phyloP scores from a whole-genome alignment of 2,888 invertebrate genomes.

The Lordiphosa andalusiaca region DNA sequence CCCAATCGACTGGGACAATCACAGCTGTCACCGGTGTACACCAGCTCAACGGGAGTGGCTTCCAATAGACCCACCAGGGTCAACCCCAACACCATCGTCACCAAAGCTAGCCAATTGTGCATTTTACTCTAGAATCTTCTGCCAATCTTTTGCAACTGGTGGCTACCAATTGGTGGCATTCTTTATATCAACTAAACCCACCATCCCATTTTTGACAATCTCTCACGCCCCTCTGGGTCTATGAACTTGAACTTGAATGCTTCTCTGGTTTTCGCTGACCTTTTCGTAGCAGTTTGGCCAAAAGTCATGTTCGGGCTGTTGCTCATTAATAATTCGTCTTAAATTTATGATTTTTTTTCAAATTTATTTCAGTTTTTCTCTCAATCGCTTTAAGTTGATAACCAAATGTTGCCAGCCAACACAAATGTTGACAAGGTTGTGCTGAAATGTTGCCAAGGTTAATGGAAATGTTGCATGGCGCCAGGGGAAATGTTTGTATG shows the following conservation, averaged over 20 bases:
- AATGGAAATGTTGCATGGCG: too few species aligned
- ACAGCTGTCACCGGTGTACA: constrained; percentile 74
- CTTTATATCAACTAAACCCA: constrained; percentile 56
- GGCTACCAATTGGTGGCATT: constrained; percentile 33
- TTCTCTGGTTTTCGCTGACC: constrained; percentile 46
- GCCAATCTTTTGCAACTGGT: constrained; percentile 28
- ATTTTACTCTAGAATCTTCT: constrained; percentile 14
- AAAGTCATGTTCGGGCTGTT: constrained; percentile 64
- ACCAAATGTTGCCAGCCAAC: too few species aligned
- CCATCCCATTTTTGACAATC: constrained; percentile 23
- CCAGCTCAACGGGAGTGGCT: constrained; percentile 60
- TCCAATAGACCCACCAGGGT: not conserved
- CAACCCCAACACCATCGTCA: constrained; percentile 4
- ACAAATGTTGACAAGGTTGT: too few species aligned
- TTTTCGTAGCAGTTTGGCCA: constrained; percentile 59
- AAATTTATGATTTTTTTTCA: constrained; percentile 2
- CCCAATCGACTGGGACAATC: constrained; percentile 68
- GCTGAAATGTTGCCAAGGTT: too few species aligned
- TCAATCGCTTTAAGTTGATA: too few species aligned
- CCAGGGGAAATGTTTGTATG: too few species aligned
- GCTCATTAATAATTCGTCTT: constrained; percentile 43
- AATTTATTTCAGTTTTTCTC: too few species aligned
- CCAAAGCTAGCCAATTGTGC: constrained; percentile 21
- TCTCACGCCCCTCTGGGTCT: constrained; percentile 2
- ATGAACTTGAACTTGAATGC: constrained; percentile 1